Percentiles rank a stretch among this genome's conserved stretches.
Conservation (phyloP, 1,140 invertebrate genomes). For the Apis mellifera region Amel_HAv3.1 CM009946.2:6993001-6993500, state of each 20-base stretch:
- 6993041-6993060: not conserved
- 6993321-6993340: conserved; percentile 1
- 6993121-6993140: too few species aligned
- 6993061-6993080: not conserved
- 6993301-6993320: not conserved
- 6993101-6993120: not conserved
- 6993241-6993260: too few species aligned
- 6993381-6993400: conserved; percentile 59
- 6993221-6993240: too few species aligned
- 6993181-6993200: too few species aligned
- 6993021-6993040: conserved; percentile 7
- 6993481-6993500: conserved; percentile 67
- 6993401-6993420: conserved; percentile 48
- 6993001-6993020: too few species aligned
- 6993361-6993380: conserved; percentile 51
- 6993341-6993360: conserved; percentile 37
- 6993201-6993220: too few species aligned
- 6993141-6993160: too few species aligned
- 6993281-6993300: conserved; percentile 2
- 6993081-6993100: not conserved
- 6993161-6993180: too few species aligned
- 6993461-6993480: conserved; percentile 50
- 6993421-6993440: conserved; percentile 52
- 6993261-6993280: too few species aligned
- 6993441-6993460: conserved; percentile 64